These are phyloP conservation scores for Acanthurus tractus DNA, from an alignment of 2,797 vertebrate genomes.

Conservation along the genomic window DNA sequence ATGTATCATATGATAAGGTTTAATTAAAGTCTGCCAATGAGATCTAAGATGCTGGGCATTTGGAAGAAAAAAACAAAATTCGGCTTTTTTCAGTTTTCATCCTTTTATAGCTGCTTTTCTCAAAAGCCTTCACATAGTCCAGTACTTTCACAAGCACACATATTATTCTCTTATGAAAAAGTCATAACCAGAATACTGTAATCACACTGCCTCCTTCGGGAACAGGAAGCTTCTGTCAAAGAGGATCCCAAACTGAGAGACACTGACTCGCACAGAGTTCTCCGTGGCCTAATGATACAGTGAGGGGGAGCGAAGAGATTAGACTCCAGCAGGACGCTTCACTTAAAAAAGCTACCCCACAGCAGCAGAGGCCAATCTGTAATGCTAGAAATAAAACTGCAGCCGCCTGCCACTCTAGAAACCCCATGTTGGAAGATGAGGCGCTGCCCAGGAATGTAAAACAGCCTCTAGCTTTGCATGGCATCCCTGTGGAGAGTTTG, in stretches of 20 bases:
- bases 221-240: slow-evolving; percentile 39
- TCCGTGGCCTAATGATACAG: slow-evolving; percentile 41
- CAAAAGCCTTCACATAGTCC: background rate
- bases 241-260: slow-evolving; percentile 36
- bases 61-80: slow-evolving; percentile 12
- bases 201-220: background rate
- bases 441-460: slow-evolving; percentile 21
- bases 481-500: slow-evolving; percentile 42
- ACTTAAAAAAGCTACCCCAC: slow-evolving; percentile 30
- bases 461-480: slow-evolving; percentile 29
- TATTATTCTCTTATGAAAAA: background rate
- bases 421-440: slow-evolving; percentile 29
- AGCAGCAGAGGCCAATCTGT: slow-evolving; percentile 34
- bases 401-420: slow-evolving; percentile 16
- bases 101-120: slow-evolving; percentile 4
- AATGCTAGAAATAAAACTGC: slow-evolving; percentile 30
- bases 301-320: slow-evolving; percentile 29
- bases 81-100: background rate
- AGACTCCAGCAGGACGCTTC: slow-evolving; percentile 22
- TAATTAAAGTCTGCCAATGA: slow-evolving; percentile 14
- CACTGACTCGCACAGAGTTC: slow-evolving; percentile 26
- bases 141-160: slow-evolving; percentile 1
- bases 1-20: slow-evolving; percentile 11
- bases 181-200: background rate
- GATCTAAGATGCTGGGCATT: slow-evolving; percentile 6